Evolutionary conservation across 2,797 vertebrate genomes (phyloP), one percentile per base, ranked within the genome.

Genomic region (Gallinago solitaria): DNA sequence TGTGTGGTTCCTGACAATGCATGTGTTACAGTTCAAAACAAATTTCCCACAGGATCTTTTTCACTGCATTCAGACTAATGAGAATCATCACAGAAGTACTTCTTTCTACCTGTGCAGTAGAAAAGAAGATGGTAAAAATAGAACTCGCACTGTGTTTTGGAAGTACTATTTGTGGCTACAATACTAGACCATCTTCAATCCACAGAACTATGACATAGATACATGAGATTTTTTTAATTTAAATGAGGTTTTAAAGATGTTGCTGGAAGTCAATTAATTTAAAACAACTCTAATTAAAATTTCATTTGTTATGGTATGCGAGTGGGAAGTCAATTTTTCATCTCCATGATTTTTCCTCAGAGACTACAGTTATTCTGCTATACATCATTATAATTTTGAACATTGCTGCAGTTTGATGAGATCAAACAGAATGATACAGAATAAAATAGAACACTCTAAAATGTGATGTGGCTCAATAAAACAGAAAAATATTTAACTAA

Each of bases 261-360:
- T 82, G 73, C 65, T 79, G 41, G 41, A 89, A 94, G 43, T 68
- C 32, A 92, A 68, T 94, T 89, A 83, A 95, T 92, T 95, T 83
- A 63, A 94, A 90, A 76, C 12, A 47, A 79, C 75, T 87, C 48
- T 65, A 95, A 89, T 96, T 90, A 96, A 95, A 87, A 84, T 94
- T 77, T 94, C 63, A 95, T 92, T 76, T 33, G 47, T 69, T 95
- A 63, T 69, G 23, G n/a, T 83, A 63, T 64, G 56, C 1, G 16
- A 87, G 24, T 74, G 21, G 48, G 32, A 93, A 95, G 75, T 54
- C 16, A 85, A 61, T 86, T 81, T 95, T 94, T 96, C 74, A 82
- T 67, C 45, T 60, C 41, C 32, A 7, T 70, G 54, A 68, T 76
- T 88, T 90, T 86, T 93, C 77, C 54, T 87, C n/a, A 45, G 91